Base-by-base conservation (phyloP, 2,888 invertebrate species). In the Periphyllus acericola region DNA sequence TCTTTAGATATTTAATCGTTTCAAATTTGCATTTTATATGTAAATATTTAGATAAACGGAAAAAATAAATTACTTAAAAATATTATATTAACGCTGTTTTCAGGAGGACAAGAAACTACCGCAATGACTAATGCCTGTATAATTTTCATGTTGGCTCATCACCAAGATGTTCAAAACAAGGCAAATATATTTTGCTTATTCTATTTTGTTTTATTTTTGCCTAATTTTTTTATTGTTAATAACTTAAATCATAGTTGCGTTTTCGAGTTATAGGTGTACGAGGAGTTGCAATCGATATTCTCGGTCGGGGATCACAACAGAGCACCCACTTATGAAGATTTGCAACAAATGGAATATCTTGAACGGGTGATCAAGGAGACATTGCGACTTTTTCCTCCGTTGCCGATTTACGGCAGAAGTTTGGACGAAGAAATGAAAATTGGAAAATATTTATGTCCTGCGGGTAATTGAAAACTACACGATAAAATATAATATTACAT, bases 321-420 rank as follows among this genome's bases (percentile, higher is more conserved):
- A 60, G n/a, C 81, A 8, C 89, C 90, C 1, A 84, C 89, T 11
- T 89, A 79, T 32, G 89, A 90, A n/a, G 90, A 90, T 32, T 78
- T 90, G 6, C 82, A 88, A 25, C 83, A 89, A n/a, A 89, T 90
- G 90, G 88, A 87, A 19, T 90, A 89, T 34, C 81, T 90, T n/a
- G 90, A 90, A 60, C 87, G 89, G 29, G 89, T 89, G 17, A 89
- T 90, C 87, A 90, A 90, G 72, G 90, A 90, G 80, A 89, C 90
- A 2, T 52, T 90, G 84, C 66, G 90, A 40, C 46, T 90, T 19
- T 90, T 80, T 40, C 90, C 90, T 0, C 88, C 89, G 3, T 72
- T 89, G 3, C 90, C 90, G 0, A 52, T 89, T 4, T 87, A 89
- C 5, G 89, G 87, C 17, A 81, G 87, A 17, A 66, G 32, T 32